Conservation (phyloP, 2,797 vertebrate genomes). For the Channa striata region DNA sequence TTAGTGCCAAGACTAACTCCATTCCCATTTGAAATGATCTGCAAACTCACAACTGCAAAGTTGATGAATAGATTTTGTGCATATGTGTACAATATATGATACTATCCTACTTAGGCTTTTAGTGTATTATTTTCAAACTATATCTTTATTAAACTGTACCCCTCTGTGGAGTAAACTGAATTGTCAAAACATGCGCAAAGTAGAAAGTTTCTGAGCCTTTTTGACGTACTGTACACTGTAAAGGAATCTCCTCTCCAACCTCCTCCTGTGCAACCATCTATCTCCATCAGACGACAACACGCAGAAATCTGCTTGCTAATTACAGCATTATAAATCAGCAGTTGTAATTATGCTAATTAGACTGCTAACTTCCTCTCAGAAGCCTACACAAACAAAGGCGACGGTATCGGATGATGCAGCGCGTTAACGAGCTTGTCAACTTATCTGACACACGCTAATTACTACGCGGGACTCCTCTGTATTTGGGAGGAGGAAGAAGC, state of each 20-base stretch:
- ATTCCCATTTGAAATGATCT: slow-evolving; percentile 1
- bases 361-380: slow-evolving; percentile 81
- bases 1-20: slow-evolving; percentile 1
- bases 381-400: slow-evolving; percentile 82
- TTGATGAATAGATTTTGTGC: neutral
- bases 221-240: slow-evolving; percentile 26
- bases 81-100: neutral
- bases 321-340: slow-evolving; percentile 82
- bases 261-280: slow-evolving; percentile 24
- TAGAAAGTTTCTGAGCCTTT: slow-evolving; percentile 32
- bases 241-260: slow-evolving; percentile 43
- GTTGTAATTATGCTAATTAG: slow-evolving; percentile 86
- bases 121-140: neutral
- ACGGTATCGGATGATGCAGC: slow-evolving; percentile 74
- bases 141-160: neutral
- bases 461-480: slow-evolving; percentile 62
- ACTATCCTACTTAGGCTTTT: neutral
- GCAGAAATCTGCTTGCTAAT: slow-evolving; percentile 74
- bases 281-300: slow-evolving; percentile 63
- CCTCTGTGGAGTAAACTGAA: neutral
- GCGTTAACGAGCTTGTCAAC: slow-evolving; percentile 84
- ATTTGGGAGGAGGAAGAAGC: slow-evolving; percentile 35
- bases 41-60: too few relatives aligned
- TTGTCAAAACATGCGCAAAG: neutral
- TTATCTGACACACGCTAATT: slow-evolving; percentile 83